Conservation (phyloP, 2,888 invertebrate species). For the Lingula anatina region DNA sequence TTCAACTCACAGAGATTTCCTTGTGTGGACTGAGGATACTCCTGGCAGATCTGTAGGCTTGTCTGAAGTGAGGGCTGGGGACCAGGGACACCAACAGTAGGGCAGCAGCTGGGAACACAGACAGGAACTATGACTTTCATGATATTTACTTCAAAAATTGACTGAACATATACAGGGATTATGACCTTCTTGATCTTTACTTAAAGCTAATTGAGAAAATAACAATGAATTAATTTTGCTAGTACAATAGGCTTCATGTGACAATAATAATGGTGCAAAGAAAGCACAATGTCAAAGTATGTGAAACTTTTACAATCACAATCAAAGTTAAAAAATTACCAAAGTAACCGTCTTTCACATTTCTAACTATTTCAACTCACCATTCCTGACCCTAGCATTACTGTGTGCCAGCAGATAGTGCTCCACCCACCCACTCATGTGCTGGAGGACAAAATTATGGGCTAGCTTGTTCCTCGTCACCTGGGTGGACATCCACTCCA, state of each 20-base stretch:
- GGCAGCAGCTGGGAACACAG: slow-evolving; percentile 67
- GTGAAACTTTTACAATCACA: too few species aligned
- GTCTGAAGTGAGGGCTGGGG: slow-evolving; percentile 84
- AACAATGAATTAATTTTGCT: background rate
- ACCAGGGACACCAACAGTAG: slow-evolving; percentile 83
- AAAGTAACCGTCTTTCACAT: background rate
- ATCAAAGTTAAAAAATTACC: background rate
- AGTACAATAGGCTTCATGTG: background rate
- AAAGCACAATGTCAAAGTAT: too few species aligned
- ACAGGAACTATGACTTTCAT: too few species aligned
- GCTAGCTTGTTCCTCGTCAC: slow-evolving; percentile 80
- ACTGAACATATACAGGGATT: too few species aligned
- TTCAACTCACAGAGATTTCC: too few species aligned
- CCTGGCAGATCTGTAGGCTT: slow-evolving; percentile 68
- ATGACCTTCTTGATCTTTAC: too few species aligned
- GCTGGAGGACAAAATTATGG: slow-evolving; percentile 85
- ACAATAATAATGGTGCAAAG: too few species aligned
- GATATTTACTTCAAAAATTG: too few species aligned
- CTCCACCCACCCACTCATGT: slow-evolving; percentile 88
- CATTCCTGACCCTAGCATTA: slow-evolving; percentile 79
- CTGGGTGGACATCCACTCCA: slow-evolving; percentile 73
- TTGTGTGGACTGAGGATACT: slow-evolving; percentile 58
- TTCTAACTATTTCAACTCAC: slow-evolving; percentile 51
- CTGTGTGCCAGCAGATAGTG: slow-evolving; percentile 78
- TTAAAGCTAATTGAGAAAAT: too few species aligned